Conservation (phyloP, 2,113 vertebrate genomes). For the Neogale vison region DNA sequence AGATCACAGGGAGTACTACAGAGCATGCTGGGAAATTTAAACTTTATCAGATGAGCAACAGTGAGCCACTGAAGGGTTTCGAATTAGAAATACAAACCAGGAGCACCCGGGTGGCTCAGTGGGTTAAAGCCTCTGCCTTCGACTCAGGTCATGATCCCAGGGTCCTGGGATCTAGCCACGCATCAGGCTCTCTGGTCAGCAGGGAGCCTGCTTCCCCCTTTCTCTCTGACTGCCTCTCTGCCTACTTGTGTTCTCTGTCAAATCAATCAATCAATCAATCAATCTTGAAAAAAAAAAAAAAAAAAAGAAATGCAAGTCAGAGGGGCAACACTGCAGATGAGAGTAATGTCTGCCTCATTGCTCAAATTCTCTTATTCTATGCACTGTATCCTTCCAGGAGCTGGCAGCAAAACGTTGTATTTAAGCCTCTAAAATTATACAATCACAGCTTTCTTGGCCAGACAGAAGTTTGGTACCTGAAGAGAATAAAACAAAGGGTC, state of each 20-base stretch:
- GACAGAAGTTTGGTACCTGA: neutral
- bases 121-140: too few species aligned
- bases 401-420: neutral
- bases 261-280: too few species aligned
- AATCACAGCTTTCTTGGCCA: neutral
- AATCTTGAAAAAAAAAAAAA: too few species aligned
- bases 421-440: neutral
- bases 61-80: neutral
- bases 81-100: neutral
- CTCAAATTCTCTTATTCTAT: conserved; percentile 17
- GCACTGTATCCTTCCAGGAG: neutral
- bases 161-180: too few species aligned
- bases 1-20: neutral
- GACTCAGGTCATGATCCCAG: too few species aligned
- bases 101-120: neutral
- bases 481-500: neutral
- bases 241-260: too few species aligned
- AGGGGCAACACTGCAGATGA: neutral
- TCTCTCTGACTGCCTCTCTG: too few species aligned
- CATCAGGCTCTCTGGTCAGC: too few species aligned
- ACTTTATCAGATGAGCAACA: neutral
- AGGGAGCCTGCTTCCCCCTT: too few species aligned
- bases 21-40: neutral
- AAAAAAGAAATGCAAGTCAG: neutral
- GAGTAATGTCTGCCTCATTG: neutral